Evolutionary conservation across 2,113 vertebrate genomes (phyloP).

Genomic region (Verasper variegatus): DNA sequence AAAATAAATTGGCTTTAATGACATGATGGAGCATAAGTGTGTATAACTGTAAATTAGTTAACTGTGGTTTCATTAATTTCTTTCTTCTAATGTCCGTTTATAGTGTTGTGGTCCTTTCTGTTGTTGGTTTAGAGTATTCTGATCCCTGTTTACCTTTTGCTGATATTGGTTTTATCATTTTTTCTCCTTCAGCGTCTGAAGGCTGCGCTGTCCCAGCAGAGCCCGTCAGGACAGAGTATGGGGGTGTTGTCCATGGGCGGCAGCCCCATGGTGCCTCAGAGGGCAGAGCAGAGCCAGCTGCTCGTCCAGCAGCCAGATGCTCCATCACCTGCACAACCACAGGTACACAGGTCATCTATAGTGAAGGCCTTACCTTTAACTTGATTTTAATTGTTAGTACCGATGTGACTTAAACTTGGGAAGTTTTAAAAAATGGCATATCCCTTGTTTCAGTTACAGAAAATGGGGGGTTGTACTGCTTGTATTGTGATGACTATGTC

Average conservation of each 20-base stretch:
- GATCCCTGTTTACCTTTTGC: neutral
- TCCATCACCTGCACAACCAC: slow-evolving; percentile 95
- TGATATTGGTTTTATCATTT: slow-evolving; percentile 13
- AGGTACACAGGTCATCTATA: slow-evolving; percentile 75
- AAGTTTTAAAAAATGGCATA: no score
- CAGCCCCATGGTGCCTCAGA: slow-evolving; percentile 92
- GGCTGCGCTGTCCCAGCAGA: slow-evolving; percentile 91
- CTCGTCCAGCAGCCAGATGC: slow-evolving; percentile 93
- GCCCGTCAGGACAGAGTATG: slow-evolving; percentile 86
- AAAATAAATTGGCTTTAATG: no score
- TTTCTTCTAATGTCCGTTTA: slow-evolving; percentile 8
- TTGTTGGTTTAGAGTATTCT: neutral
- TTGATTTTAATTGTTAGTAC: no score
- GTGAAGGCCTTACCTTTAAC: neutral
- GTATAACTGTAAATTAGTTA: neutral
- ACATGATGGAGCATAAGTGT: neutral
- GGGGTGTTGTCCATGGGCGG: slow-evolving; percentile 85
- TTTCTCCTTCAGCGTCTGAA: slow-evolving; percentile 88
- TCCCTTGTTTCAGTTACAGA: neutral
- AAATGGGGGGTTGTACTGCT: slow-evolving; percentile 14
- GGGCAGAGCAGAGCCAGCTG: slow-evolving; percentile 92
- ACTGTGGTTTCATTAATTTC: neutral
- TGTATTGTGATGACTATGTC: slow-evolving; percentile 26
- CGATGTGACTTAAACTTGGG: no score
- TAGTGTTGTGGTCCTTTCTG: neutral